Base-by-base conservation (phyloP, 1,140 invertebrate species). In the Pissodes strobi region DNA sequence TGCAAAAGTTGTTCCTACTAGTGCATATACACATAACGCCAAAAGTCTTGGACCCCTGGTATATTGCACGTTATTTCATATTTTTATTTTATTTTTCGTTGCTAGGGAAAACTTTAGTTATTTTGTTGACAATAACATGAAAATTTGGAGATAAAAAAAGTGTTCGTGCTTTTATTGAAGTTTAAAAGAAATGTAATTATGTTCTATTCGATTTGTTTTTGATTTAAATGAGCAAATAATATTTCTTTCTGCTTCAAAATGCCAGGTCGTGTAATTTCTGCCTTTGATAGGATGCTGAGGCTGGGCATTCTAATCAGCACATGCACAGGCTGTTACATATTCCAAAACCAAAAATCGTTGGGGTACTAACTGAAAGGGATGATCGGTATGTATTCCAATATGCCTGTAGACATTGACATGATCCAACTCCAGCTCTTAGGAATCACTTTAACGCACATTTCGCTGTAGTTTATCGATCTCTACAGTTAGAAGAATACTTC, bases 381-480 rank as follows among this genome's bases (percentile, higher is more conserved):
- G 55, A 57, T 43, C 38, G 18, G 13, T 57, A 57, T 27, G n/a
- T 45, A 19, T 17, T 25, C 15, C 23, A 57, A 57, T 43, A 57
- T 43, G 19, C 55, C 52, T n/a, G n/a, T n/a, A n/a, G n/a, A n/a
- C n/a, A n/a, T n/a, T n/a, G n/a, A n/a, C n/a, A n/a, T n/a, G n/a
- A n/a, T n/a, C n/a, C n/a, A n/a, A n/a, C n/a, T n/a, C n/a, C n/a
- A n/a, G n/a, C n/a, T n/a, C n/a, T n/a, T n/a, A n/a, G n/a, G n/a
- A n/a, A n/a, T n/a, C n/a, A n/a, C 18, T 55, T 2, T 34, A 55
- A 18, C 8, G 30, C 19, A 21, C 10, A 19, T 55, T 55, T 55
- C 30, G 37, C 19, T 34, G 30, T 55, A 12, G 17, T 55, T 22
- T 55, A 55, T 55, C 52, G 52, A 38, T 9, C 17, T 39, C 30